Evolutionary conservation across 1,140 invertebrate species (phyloP), one percentile per base, ranked within the genome.

Genomic region (Magallana angulata): DNA sequence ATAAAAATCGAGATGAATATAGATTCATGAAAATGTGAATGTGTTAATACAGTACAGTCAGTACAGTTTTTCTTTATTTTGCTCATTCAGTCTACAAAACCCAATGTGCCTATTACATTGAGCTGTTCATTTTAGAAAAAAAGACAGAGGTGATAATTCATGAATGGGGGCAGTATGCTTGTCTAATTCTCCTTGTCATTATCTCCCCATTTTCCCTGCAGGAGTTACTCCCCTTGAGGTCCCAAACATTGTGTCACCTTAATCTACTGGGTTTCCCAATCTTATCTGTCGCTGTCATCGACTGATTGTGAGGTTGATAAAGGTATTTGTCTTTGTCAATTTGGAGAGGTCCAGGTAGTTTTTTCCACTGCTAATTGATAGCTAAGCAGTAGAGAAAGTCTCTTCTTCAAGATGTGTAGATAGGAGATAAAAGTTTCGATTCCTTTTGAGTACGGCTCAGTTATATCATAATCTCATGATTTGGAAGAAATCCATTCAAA

Each of bases 321-420:
- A 76, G 24, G 36, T 76, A 76, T 76, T 76, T 76, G 68, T 76
- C 68, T 76, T 76, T 76, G 68, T 76, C 68, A 76, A 36, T 76
- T 76, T 30, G 24, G 24, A 76, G 68, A 36, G 30, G 18, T 18
- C 11, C 68, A 76, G 68, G 68, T 76, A 76, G 68, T 76, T 76
- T 76, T 62, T 71, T 76, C 36, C 24, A 76, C 24, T 30, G 68
- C 68, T 36, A 76, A 76, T 76, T 76, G 68, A 76, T 76, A 76
- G 68, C 68, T 76, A 30, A 24, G 24, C 18, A 30, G 68, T 11
- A 76, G 68, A 30, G 68, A 76, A 24, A 30, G 68, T 36, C 24
- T 30, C 24, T 30, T 76, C 36, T 76, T 76, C 11, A 76, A 30
- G 36, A 30, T 11, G 24, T 76, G 5, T 12, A 76, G 68, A 76